These are phyloP conservation scores for Drosophila sordidapex DNA, from an alignment of 2,888 invertebrate genomes.

Conservation along the genomic window DNA sequence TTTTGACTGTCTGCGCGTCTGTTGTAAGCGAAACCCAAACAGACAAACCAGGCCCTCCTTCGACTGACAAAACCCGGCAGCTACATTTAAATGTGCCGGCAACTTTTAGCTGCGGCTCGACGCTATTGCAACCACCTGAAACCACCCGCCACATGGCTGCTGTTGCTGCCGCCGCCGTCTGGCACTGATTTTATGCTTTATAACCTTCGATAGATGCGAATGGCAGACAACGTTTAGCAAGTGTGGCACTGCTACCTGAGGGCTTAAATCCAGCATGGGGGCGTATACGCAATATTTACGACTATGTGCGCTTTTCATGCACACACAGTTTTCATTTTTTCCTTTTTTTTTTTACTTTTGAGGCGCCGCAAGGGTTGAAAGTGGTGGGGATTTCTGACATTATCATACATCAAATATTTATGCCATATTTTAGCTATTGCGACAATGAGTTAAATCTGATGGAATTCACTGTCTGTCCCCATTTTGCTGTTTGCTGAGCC, in stretches of 20 bases:
- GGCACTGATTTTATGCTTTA: conserved; percentile 84
- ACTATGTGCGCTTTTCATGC: conserved; percentile 33
- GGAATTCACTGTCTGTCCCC: conserved; percentile 52
- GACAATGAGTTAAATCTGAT: conserved; percentile 78
- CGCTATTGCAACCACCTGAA: conserved; percentile 44
- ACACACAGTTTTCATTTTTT: conserved; percentile 14
- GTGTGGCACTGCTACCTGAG: conserved; percentile 77
- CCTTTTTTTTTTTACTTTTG: conserved; percentile 18
- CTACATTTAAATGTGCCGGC: conserved; percentile 77
- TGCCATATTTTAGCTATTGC: conserved; percentile 74
- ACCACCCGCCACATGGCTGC: conserved; percentile 23
- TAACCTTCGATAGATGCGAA: conserved; percentile 82
- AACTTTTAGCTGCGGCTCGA: conserved; percentile 62
- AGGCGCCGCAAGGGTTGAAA: conserved; percentile 38
- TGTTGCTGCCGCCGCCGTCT: conserved; percentile 42
- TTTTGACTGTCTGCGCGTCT: conserved; percentile 71
- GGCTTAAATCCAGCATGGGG: conserved; percentile 46
- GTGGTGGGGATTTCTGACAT: conserved; percentile 40
- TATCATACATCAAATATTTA: conserved; percentile 78
- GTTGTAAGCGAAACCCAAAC: conserved; percentile 56
- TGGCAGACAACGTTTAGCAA: conserved; percentile 73
- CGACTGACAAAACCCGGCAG: conserved; percentile 64
- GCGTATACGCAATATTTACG: conserved; percentile 70
- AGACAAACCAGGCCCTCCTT: conserved; percentile 19
- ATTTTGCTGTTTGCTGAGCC: conserved; percentile 31